A percentile compares a stretch with the other conserved stretches of the same genome.
These are phyloP conservation scores for Dolichomitus sp. DNA, from an alignment of 2,888 invertebrate genomes.

Conservation along the genomic window DNA sequence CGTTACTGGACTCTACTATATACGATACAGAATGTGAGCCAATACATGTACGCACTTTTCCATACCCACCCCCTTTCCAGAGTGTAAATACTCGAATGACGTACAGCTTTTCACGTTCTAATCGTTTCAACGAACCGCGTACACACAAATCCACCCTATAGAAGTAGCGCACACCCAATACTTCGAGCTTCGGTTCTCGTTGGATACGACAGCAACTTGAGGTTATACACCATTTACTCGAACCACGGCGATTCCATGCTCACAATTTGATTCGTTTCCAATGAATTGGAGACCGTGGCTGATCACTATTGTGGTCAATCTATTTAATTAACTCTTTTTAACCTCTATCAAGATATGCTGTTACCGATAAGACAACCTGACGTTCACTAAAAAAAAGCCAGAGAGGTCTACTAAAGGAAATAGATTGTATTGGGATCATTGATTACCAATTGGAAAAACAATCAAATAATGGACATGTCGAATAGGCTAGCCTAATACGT, in stretches of 20 bases:
- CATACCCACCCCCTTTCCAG: constrained; percentile 18
- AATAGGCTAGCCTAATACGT: constrained; percentile 22
- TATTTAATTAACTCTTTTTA: constrained; percentile 13
- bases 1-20: constrained; percentile 62
- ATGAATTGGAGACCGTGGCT: background rate
- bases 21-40: constrained; percentile 35
- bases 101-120: constrained; percentile 51
- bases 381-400: background rate
- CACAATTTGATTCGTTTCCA: constrained; percentile 20
- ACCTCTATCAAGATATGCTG: background rate
- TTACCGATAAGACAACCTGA: constrained; percentile 15
- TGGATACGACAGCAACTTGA: background rate
- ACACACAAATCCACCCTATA: constrained; percentile 5
- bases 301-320: constrained; percentile 23
- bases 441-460: constrained; percentile 60
- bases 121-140: constrained; percentile 54
- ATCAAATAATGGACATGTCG: constrained; percentile 47
- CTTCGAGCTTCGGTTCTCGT: constrained; percentile 7
- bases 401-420: constrained; percentile 7
- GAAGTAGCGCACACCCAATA: background rate
- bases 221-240: background rate
- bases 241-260: background rate
- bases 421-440: constrained; percentile 20
- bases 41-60: constrained; percentile 30
- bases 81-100: constrained; percentile 57